Percentiles rank a stretch among this genome's conserved stretches.
Evolutionary conservation across 92 coral and sea anemone species (phyloP).

Genomic region (Actinostola sp.): DNA sequence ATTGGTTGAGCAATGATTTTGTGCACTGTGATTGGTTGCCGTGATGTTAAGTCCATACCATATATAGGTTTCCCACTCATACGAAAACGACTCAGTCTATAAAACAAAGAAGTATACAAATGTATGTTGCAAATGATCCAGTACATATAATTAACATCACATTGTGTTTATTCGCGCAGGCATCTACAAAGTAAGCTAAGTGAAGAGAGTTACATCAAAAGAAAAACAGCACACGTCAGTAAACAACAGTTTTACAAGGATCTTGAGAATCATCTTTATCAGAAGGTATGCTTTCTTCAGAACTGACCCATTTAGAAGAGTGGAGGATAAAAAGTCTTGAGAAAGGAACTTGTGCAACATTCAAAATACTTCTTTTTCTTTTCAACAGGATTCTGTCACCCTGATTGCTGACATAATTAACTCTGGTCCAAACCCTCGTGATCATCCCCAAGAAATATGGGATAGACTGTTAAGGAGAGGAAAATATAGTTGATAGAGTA

Average conservation of each 20-base stretch:
- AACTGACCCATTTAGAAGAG: too few relatives aligned
- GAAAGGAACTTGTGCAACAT: too few relatives aligned
- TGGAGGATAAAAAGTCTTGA: too few relatives aligned
- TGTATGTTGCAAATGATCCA: too few relatives aligned
- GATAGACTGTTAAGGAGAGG: conserved; percentile 57
- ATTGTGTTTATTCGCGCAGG: conserved; percentile 3
- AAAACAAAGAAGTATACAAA: too few relatives aligned
- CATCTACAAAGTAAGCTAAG: conserved; percentile 44
- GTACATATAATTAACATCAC: too few relatives aligned
- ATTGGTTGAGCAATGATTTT: too few relatives aligned
- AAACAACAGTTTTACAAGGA: conserved; percentile 56
- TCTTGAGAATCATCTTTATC: conserved; percentile 57
- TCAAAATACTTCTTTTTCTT: neutral
- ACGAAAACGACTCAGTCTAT: too few relatives aligned
- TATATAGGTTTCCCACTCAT: too few relatives aligned
- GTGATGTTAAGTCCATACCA: too few relatives aligned
- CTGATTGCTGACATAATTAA: conserved; percentile 72
- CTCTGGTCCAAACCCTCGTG: conserved; percentile 74
- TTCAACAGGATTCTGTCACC: conserved; percentile 65
- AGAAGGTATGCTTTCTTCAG: conserved; percentile 51
- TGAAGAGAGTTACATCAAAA: conserved; percentile 49
- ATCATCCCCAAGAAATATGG: conserved; percentile 72
- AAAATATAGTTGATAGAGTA: neutral
- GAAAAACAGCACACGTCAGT: conserved; percentile 39
- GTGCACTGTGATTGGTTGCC: too few relatives aligned